Evolutionary conservation across 2,888 invertebrate species (phyloP).

Genomic region (Sarcophaga variegata): DNA sequence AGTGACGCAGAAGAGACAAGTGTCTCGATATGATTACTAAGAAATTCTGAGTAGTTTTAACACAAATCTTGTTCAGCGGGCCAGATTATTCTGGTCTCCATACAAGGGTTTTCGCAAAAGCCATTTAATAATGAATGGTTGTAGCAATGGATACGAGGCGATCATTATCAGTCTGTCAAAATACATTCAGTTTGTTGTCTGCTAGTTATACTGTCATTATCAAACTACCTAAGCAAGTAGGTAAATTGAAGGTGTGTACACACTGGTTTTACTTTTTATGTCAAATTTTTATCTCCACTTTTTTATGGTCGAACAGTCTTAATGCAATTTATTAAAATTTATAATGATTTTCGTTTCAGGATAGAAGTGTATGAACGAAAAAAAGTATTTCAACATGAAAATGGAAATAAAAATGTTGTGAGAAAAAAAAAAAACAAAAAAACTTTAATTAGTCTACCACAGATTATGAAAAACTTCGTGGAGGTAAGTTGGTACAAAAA

Average conservation of each 20-base stretch:
- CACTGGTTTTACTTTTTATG: background rate
- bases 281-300: background rate
- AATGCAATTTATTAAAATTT: conserved; percentile 54
- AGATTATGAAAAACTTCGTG: conserved; percentile 39
- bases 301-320: conserved; percentile 40
- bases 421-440: background rate
- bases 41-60: too few species aligned
- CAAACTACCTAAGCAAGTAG: background rate
- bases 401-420: too few species aligned
- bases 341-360: conserved; percentile 33
- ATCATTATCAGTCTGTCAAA: too few species aligned
- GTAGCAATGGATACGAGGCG: too few species aligned
- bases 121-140: too few species aligned
- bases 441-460: conserved; percentile 52
- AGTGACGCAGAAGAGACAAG: too few species aligned
- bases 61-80: too few species aligned
- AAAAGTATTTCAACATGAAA: conserved; percentile 4
- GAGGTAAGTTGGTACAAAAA: background rate
- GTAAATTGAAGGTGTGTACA: background rate
- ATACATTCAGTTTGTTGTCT: too few species aligned
- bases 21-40: too few species aligned
- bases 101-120: too few species aligned
- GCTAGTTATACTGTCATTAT: too few species aligned
- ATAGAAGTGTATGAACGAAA: conserved; percentile 11
- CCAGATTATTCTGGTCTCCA: too few species aligned